A percentile compares a stretch with the other conserved stretches of the same genome.
These are phyloP conservation scores for Monochamus saltuarius DNA, from an alignment of 1,140 invertebrate genomes.

Conservation along the genomic window DNA sequence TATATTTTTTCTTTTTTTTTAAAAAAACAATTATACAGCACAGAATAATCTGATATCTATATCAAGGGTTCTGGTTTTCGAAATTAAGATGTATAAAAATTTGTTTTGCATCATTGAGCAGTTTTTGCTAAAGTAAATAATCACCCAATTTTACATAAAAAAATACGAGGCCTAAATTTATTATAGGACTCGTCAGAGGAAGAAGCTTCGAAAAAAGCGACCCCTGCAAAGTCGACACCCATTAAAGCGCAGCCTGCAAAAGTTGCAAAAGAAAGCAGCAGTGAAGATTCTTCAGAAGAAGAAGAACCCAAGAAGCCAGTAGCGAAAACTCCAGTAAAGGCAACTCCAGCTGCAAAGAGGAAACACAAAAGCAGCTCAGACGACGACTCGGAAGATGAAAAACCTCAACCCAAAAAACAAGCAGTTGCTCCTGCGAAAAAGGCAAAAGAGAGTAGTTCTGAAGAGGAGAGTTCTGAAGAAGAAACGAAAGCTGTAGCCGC, in stretches of 20 bases:
- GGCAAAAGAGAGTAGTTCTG: conserved; percentile 36
- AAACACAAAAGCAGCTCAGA: conserved; percentile 29
- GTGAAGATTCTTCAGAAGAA: background rate
- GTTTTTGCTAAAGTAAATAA: too few species aligned
- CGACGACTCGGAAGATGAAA: conserved; percentile 28
- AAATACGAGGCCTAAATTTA: too few species aligned
- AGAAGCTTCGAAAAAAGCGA: background rate
- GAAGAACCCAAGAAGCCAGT: conserved; percentile 13
- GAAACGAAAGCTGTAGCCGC: conserved; percentile 24
- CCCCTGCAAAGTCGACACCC: background rate
- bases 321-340: conserved; percentile 7
- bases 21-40: too few species aligned
- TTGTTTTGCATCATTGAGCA: too few species aligned
- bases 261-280: conserved; percentile 5
- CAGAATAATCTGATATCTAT: too few species aligned
- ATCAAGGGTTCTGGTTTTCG: too few species aligned
- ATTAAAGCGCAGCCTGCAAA: conserved; percentile 2
- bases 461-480: conserved; percentile 33
- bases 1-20: too few species aligned
- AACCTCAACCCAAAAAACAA: conserved; percentile 14
- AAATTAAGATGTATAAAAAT: too few species aligned
- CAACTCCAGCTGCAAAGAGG: conserved; percentile 29
- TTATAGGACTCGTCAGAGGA: background rate
- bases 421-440: conserved; percentile 8
- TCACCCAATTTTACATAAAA: too few species aligned